phyloP scores from a whole-genome alignment of 2,888 invertebrate species.

The Drosophila testacea region DNA sequence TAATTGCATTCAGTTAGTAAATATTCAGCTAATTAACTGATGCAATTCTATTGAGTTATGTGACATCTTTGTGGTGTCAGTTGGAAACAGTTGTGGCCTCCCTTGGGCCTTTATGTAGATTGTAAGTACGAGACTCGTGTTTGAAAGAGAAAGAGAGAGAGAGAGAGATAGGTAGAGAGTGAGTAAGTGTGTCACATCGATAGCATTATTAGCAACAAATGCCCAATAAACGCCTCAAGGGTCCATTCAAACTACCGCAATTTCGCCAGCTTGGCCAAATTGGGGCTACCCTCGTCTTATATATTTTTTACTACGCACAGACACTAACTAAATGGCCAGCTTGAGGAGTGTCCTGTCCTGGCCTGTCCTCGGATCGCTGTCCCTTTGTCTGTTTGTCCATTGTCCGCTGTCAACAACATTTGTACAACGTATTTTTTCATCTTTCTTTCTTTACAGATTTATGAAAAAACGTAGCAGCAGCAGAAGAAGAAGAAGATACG shows the following conservation, averaged over 20 bases:
- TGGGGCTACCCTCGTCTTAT: constrained; percentile 66
- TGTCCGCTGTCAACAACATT: constrained; percentile 79
- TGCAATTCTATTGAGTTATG: constrained; percentile 9
- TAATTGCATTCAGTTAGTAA: background rate
- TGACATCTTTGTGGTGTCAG: background rate
- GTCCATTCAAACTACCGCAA: constrained; percentile 51
- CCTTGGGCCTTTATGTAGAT: constrained; percentile 2
- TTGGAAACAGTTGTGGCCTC: background rate
- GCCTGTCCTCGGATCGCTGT: background rate
- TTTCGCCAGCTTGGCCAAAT: constrained; percentile 70
- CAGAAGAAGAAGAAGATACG: constrained; percentile 14
- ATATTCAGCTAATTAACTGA: constrained; percentile 12
- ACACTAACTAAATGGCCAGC: constrained; percentile 59
- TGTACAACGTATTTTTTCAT: constrained; percentile 68
- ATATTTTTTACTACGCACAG: constrained; percentile 14
- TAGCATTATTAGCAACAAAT: constrained; percentile 78
- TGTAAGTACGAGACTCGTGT: background rate
- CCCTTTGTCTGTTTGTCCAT: constrained; percentile 24
- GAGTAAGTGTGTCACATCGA: constrained; percentile 62
- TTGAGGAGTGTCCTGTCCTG: constrained; percentile 28
- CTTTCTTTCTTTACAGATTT: constrained; percentile 64
- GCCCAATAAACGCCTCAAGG: constrained; percentile 59
- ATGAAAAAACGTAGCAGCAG: constrained; percentile 48
- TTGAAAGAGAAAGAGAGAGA: too few relatives aligned
- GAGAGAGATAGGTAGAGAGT: background rate